Evolutionary conservation across 2,113 vertebrate genomes (phyloP).

Genomic region (Upupa epops): DNA sequence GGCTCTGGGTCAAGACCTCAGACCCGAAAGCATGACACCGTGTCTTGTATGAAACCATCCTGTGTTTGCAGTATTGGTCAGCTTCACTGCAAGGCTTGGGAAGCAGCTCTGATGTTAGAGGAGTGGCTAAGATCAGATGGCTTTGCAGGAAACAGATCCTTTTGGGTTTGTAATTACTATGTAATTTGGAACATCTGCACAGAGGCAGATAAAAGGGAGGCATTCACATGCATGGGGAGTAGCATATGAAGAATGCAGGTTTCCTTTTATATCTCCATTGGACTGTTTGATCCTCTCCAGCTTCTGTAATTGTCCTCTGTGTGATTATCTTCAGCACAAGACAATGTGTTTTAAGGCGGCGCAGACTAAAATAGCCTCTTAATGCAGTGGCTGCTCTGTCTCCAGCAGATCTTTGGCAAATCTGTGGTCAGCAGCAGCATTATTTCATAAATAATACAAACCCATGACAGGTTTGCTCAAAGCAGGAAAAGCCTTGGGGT

Average conservation of each 20-base stretch:
- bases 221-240: slow-evolving; percentile 1
- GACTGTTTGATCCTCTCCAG: slow-evolving; percentile 22
- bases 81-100: neutral
- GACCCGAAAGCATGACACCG: neutral
- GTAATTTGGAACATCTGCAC: slow-evolving; percentile 45
- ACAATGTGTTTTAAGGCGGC: neutral
- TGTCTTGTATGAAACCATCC: neutral
- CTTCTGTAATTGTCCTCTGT: neutral
- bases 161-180: slow-evolving; percentile 40
- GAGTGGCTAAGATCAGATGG: neutral
- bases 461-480: neutral
- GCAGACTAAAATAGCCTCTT: neutral
- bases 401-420: slow-evolving; percentile 1
- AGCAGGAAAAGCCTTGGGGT: slow-evolving; percentile 4
- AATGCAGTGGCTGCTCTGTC: neutral
- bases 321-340: neutral
- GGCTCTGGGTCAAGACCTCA: neutral
- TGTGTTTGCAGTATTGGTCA: neutral
- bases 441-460: slow-evolving; percentile 47
- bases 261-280: slow-evolving; percentile 43
- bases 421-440: neutral
- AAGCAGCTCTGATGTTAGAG: neutral
- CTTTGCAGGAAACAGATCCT: neutral
- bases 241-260: neutral
- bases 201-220: slow-evolving; percentile 32